Conservation (phyloP, 2,888 invertebrate species). For the Cremastinae sp. region DNA sequence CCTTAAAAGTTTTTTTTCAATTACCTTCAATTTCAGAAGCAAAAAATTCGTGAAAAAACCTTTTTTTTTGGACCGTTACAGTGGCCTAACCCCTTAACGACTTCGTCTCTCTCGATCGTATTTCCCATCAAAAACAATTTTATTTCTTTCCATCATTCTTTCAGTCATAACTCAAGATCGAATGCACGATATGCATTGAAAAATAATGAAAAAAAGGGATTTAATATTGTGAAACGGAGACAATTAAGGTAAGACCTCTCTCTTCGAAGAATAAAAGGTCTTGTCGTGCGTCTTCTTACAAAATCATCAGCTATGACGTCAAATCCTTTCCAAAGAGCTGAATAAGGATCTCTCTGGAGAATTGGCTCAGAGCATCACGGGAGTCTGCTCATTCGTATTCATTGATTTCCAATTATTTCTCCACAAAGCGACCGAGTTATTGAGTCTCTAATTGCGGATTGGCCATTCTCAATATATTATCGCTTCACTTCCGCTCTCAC, state of each 20-base stretch:
- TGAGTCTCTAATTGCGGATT: constrained; percentile 74
- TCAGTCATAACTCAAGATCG: too few relatives aligned
- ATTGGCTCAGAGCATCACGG: constrained; percentile 29
- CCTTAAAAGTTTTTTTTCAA: too few relatives aligned
- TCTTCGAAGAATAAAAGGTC: constrained; percentile 5
- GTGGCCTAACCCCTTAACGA: too few relatives aligned
- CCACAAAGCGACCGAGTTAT: constrained; percentile 74
- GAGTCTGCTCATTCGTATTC: constrained; percentile 75
- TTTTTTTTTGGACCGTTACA: too few relatives aligned
- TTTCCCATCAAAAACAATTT: too few relatives aligned
- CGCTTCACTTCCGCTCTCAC: background rate
- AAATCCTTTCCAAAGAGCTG: background rate
- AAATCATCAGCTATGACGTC: constrained; percentile 7
- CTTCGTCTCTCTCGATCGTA: too few relatives aligned
- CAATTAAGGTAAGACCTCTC: constrained; percentile 69
- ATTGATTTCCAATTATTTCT: constrained; percentile 77
- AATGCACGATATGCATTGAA: too few relatives aligned
- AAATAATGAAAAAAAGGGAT: constrained; percentile 4
- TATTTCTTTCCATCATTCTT: too few relatives aligned
- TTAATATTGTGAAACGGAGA: constrained; percentile 60
- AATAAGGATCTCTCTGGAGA: constrained; percentile 18
- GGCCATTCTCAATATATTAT: constrained; percentile 21
- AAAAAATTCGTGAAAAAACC: too few relatives aligned
- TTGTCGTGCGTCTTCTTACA: constrained; percentile 58
- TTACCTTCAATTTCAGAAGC: too few relatives aligned